Percentiles rank a stretch among this genome's conserved stretches.
phyloP scores from a whole-genome alignment of 1,140 invertebrate genomes.

The Trichogramma pretiosum region DNA sequence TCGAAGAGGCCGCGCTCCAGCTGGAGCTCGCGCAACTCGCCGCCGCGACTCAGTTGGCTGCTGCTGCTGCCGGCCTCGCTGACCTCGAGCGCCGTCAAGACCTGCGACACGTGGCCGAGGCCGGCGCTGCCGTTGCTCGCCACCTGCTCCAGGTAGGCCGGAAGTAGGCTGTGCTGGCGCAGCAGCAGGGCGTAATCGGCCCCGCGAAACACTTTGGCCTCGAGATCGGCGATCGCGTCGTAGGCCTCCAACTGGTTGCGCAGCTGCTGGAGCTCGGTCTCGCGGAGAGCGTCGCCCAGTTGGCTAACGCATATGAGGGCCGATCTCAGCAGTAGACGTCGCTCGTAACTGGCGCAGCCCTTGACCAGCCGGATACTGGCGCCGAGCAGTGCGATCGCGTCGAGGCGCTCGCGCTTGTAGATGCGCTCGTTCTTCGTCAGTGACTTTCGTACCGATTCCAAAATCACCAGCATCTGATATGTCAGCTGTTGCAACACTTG shows the following conservation, averaged over 20 bases:
- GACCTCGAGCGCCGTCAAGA: constrained; percentile 32
- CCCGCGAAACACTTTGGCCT: constrained; percentile 26
- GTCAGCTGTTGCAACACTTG: constrained; percentile 53
- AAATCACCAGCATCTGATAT: constrained; percentile 48
- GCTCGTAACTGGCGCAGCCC: constrained; percentile 53
- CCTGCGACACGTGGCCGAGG: constrained; percentile 32
- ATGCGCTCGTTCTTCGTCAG: constrained; percentile 46
- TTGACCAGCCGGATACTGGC: constrained; percentile 53
- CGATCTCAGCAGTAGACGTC: constrained; percentile 49
- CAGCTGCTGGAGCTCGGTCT: constrained; percentile 35
- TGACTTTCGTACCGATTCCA: constrained; percentile 48
- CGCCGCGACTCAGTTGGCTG: constrained; percentile 27
- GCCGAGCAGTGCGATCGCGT: constrained; percentile 56
- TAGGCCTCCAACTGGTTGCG: constrained; percentile 35
- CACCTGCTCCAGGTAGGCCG: constrained; percentile 34
- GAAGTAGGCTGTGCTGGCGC: constrained; percentile 40
- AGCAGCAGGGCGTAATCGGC: constrained; percentile 38
- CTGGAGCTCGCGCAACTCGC: constrained; percentile 28
- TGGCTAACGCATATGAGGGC: constrained; percentile 49
- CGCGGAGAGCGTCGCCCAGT: constrained; percentile 36
- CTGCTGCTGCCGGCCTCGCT: constrained; percentile 15
- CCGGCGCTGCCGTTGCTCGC: constrained; percentile 27
- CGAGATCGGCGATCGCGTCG: constrained; percentile 35
- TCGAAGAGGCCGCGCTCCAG: constrained; percentile 55
- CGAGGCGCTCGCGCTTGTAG: constrained; percentile 53